Conservation (phyloP, 2,797 vertebrate genomes). For the Fistularia commersonii region DNA sequence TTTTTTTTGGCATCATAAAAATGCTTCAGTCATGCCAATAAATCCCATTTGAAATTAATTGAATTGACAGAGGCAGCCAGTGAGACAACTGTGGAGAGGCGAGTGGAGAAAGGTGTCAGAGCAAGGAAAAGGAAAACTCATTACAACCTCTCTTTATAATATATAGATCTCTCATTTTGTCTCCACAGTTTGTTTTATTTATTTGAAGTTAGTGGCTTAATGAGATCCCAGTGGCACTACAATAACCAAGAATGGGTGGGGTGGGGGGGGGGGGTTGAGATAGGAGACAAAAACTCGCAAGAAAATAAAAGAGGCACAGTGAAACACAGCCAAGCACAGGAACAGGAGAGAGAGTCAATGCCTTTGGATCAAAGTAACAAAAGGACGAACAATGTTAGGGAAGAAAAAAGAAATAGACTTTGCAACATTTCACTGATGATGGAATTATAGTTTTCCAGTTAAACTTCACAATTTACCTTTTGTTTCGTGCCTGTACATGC, state of each 20-base stretch:
- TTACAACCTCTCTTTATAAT: conserved; percentile 53
- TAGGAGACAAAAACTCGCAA: conserved; percentile 25
- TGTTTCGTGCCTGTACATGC: conserved; percentile 23
- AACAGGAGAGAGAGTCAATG: conserved; percentile 23
- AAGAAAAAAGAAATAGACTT: conserved; percentile 12
- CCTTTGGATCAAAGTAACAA: conserved; percentile 26
- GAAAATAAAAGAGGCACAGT: conserved; percentile 18
- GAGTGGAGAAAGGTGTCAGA: conserved; percentile 58
- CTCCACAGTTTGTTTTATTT: conserved; percentile 77
- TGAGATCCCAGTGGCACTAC: conserved; percentile 79
- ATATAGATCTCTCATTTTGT: conserved; percentile 75
- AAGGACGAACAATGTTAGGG: conserved; percentile 18
- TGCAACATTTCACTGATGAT: conserved; percentile 28
- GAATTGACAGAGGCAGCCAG: conserved; percentile 67
- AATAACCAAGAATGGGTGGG: conserved; percentile 49
- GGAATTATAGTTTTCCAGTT: conserved; percentile 20
- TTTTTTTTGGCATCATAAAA: conserved; percentile 63
- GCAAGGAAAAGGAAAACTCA: conserved; percentile 62
- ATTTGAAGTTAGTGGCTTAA: conserved; percentile 81
- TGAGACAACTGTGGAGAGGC: conserved; percentile 56
- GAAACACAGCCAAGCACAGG: conserved; percentile 33
- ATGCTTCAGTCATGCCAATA: conserved; percentile 69
- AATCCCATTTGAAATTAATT: conserved; percentile 75
- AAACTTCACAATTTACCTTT: conserved; percentile 34
- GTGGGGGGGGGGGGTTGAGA: conserved; percentile 28